phyloP scores from a whole-genome alignment of 2,113 vertebrate genomes.

The Puntigrus tetrazona region DNA sequence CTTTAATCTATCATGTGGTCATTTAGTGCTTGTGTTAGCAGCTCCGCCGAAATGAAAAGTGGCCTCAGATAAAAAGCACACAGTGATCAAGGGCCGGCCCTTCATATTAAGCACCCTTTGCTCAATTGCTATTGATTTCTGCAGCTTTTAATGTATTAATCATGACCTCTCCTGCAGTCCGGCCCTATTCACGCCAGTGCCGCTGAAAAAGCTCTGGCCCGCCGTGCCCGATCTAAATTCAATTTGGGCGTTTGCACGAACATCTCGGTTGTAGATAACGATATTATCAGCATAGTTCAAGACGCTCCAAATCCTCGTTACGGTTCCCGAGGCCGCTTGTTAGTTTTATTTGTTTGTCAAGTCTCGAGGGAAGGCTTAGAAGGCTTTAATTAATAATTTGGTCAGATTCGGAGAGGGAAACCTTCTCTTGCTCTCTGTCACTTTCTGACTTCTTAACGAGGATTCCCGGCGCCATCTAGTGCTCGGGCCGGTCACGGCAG shows the following conservation, averaged over 20 bases:
- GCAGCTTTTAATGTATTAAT: constrained; percentile 12
- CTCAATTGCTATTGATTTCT: not conserved
- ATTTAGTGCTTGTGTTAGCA: constrained; percentile 6
- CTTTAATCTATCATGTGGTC: constrained; percentile 5
- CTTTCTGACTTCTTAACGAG: not conserved
- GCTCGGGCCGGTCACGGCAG: constrained; percentile 5
- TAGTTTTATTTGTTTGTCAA: constrained; percentile 22
- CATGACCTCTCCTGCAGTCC: not conserved
- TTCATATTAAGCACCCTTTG: constrained; percentile 11
- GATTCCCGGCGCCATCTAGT: constrained; percentile 69
- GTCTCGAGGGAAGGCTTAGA: constrained; percentile 14
- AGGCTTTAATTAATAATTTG: constrained; percentile 31
- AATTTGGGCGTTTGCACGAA: constrained; percentile 50
- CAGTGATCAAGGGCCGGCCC: not conserved
- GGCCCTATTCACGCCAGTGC: not conserved
- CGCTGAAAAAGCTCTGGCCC: not conserved
- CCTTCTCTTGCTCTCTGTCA: not conserved
- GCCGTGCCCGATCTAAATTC: constrained; percentile 58
- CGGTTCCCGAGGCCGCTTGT: constrained; percentile 49
- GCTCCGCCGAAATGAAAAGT: not conserved
- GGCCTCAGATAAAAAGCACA: constrained; percentile 1
- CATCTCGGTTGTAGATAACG: constrained; percentile 54
- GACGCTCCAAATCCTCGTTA: constrained; percentile 55
- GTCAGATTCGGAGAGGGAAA: not conserved
- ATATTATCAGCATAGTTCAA: constrained; percentile 62